Conservation (phyloP, 2,888 invertebrate species). For the Leucozona laternaria region DNA sequence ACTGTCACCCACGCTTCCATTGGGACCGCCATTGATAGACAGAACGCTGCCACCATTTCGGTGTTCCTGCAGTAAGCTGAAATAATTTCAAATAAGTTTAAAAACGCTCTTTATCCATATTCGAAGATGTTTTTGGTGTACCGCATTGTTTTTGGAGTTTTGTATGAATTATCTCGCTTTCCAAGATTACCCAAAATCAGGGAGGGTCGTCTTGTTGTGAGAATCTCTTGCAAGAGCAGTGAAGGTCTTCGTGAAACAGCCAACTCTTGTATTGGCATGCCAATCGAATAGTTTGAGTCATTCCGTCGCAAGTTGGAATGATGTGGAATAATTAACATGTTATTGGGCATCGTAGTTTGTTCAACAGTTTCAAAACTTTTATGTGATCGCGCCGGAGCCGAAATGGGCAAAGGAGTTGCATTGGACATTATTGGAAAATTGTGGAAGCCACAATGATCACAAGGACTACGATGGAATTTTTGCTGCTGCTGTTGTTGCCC, state of each 20-base stretch:
- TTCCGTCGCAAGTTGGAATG: conserved; percentile 78
- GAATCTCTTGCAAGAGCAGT: conserved; percentile 82
- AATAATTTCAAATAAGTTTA: conserved; percentile 6
- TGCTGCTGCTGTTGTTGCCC: conserved; percentile 44
- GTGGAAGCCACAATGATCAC: conserved; percentile 81
- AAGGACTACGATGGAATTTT: conserved; percentile 79
- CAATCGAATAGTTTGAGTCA: conserved; percentile 78
- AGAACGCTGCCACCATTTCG: conserved; percentile 79
- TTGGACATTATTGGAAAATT: conserved; percentile 81
- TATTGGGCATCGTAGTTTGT: conserved; percentile 75
- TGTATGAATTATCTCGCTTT: conserved; percentile 75
- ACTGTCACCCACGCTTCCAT: conserved; percentile 71
- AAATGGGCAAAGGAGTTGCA: conserved; percentile 77
- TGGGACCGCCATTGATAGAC: conserved; percentile 78
- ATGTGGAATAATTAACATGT: conserved; percentile 76
- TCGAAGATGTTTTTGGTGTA: conserved; percentile 73
- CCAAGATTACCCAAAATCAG: conserved; percentile 86
- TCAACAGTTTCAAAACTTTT: conserved; percentile 81
- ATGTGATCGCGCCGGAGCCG: conserved; percentile 80
- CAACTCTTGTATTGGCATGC: conserved; percentile 78
- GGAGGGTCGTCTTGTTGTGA: conserved; percentile 85
- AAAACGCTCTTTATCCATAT: not conserved
- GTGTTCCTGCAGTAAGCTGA: conserved; percentile 77
- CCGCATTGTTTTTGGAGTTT: conserved; percentile 79
- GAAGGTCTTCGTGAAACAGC: conserved; percentile 83